Evolutionary conservation across 1,140 invertebrate species (phyloP).

Genomic region (Myzus persicae): DNA sequence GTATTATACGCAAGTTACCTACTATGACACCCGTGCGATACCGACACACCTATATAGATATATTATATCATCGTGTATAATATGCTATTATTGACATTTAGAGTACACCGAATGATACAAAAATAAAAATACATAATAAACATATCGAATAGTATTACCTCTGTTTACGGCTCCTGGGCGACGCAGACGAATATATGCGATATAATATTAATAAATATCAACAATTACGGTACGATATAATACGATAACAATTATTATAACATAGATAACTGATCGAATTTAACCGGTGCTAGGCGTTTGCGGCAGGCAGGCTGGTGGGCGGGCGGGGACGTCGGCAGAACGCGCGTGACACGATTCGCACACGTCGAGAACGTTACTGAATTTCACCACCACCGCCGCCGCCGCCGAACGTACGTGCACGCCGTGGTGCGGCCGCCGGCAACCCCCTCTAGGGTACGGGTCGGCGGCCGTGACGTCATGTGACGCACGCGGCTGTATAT

Average conservation of each 20-base stretch:
- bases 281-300: not conserved
- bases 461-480: conserved; percentile 39
- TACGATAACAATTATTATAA: not conserved
- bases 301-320: not conserved
- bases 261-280: not conserved
- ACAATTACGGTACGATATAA: not conserved
- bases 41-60: no score
- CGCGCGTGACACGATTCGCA: conserved; percentile 32
- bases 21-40: not conserved
- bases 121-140: not conserved
- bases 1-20: no score
- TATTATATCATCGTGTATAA: no score
- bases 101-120: not conserved
- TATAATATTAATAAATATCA: not conserved
- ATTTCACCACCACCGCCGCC: conserved; percentile 27
- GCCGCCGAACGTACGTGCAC: not conserved
- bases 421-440: not conserved
- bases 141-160: not conserved
- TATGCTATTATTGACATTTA: not conserved
- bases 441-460: conserved; percentile 57
- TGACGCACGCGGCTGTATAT: not conserved
- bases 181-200: no score
- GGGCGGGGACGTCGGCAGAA: not conserved
- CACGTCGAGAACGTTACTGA: conserved; percentile 54
- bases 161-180: not conserved